Conservation (phyloP, 2,888 invertebrate species). For the Hypsopygia costalis region DNA sequence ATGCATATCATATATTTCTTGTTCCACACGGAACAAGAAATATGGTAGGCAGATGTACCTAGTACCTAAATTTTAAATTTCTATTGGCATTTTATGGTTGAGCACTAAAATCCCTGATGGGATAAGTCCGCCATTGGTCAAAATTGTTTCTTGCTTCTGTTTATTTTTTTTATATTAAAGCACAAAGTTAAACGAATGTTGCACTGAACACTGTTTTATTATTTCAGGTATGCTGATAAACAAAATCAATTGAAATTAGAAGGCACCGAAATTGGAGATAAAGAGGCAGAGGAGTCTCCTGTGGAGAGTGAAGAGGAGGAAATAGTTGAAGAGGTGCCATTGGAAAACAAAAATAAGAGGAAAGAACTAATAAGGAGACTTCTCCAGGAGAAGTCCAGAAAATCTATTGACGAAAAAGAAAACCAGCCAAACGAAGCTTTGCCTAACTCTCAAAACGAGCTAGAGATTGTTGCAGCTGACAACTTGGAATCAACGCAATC, state of each 20-base stretch:
- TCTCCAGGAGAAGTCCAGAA: conserved; percentile 51
- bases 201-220: too few relatives aligned
- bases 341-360: conserved; percentile 52
- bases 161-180: too few relatives aligned
- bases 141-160: too few relatives aligned
- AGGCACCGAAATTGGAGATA: conserved; percentile 64
- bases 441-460: conserved; percentile 12
- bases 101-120: too few relatives aligned
- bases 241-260: conserved; percentile 63
- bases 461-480: conserved; percentile 11
- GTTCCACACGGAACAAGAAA: too few relatives aligned
- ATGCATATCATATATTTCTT: too few relatives aligned
- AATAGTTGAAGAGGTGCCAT: conserved; percentile 34
- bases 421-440: conserved; percentile 12
- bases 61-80: too few relatives aligned
- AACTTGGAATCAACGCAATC: not conserved
- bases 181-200: too few relatives aligned
- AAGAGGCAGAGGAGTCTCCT: conserved; percentile 69
- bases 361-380: conserved; percentile 56
- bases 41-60: too few relatives aligned
- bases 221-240: conserved; percentile 61
- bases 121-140: too few relatives aligned
- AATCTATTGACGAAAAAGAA: conserved; percentile 23
- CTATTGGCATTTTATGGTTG: too few relatives aligned
- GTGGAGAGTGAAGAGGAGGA: conserved; percentile 65